Conservation (phyloP, 35 echinoderm and acorn worm genomes). For the Heliocidaris erythrogramma region DNA sequence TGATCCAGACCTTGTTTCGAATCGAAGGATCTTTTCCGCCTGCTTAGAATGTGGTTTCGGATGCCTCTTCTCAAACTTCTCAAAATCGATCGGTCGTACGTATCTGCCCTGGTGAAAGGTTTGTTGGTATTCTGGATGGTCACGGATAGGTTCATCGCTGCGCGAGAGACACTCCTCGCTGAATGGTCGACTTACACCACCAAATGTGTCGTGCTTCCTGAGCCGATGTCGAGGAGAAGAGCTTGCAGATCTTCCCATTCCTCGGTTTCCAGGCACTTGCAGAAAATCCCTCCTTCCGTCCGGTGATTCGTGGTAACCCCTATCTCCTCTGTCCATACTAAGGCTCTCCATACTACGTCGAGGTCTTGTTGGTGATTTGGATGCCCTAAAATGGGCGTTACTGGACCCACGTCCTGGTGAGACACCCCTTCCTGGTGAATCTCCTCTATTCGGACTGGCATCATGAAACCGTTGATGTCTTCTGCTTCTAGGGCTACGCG, state of each 20-base stretch:
- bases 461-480: constrained; percentile 34
- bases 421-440: constrained; percentile 20
- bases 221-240: constrained; percentile 67
- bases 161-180: constrained; percentile 19
- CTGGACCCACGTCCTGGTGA: constrained; percentile 14
- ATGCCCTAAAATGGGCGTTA: neutral
- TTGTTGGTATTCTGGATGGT: constrained; percentile 44
- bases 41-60: constrained; percentile 36
- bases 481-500: constrained; percentile 40
- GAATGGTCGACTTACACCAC: constrained; percentile 35
- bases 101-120: constrained; percentile 35
- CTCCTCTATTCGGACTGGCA: constrained; percentile 26
- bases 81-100: constrained; percentile 26
- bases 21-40: constrained; percentile 41
- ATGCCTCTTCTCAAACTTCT: constrained; percentile 15
- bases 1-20: constrained; percentile 59
- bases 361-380: constrained; percentile 42
- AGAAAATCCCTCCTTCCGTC: constrained; percentile 65
- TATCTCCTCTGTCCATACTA: constrained; percentile 56
- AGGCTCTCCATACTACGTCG: constrained; percentile 47
- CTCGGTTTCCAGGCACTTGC: constrained; percentile 59
- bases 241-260: constrained; percentile 56
- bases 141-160: constrained; percentile 27
- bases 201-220: constrained; percentile 44
- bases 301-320: constrained; percentile 32